Conservation (phyloP, 2,113 vertebrate species). For the Arvicanthis niloticus region DNA sequence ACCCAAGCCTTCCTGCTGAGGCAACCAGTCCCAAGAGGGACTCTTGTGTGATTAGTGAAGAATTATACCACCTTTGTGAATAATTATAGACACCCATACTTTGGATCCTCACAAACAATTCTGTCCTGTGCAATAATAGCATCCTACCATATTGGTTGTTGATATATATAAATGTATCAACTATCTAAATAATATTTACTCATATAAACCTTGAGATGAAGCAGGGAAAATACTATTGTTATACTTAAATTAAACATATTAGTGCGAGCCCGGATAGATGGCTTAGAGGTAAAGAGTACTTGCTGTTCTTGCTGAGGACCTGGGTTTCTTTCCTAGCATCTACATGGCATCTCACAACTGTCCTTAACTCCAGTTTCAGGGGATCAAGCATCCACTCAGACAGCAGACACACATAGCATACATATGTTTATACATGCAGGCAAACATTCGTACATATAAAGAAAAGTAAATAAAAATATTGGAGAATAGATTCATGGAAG, state of each 20-base stretch:
- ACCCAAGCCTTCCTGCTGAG: background rate
- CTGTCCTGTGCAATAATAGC: background rate
- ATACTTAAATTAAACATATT: conserved; percentile 34
- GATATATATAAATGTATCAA: background rate
- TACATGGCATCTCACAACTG: background rate
- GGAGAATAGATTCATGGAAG: background rate
- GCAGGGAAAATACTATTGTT: background rate
- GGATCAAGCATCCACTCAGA: background rate
- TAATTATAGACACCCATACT: background rate
- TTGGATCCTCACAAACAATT: background rate
- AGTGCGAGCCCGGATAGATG: background rate
- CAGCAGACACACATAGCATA: background rate
- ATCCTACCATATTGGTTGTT: background rate
- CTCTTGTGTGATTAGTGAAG: background rate
- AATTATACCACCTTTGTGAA: background rate
- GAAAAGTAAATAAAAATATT: background rate
- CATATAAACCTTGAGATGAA: background rate
- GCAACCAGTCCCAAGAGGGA: background rate
- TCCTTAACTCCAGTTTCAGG: background rate
- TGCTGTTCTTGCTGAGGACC: background rate
- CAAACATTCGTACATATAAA: background rate
- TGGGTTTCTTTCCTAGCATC: background rate
- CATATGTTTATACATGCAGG: background rate
- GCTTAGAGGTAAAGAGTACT: background rate
- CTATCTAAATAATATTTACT: conserved; percentile 3